phyloP scores from a whole-genome alignment of 1,140 invertebrate species.

The Drosophila trapezifrons region DNA sequence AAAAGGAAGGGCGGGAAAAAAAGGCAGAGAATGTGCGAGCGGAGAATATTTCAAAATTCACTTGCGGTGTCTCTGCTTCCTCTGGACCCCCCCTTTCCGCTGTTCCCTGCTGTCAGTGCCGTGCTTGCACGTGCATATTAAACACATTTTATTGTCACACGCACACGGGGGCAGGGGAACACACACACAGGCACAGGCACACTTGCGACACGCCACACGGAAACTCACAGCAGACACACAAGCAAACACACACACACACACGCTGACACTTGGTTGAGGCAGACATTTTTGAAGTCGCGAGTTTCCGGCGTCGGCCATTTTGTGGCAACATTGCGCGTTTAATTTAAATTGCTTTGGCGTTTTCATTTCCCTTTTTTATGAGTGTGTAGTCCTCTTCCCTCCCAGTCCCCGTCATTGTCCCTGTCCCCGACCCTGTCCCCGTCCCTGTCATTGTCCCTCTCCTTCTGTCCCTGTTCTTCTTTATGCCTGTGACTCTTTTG shows the following conservation, averaged over 20 bases:
- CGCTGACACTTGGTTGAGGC: conserved; percentile 41
- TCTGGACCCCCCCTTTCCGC: not conserved
- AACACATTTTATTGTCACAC: conserved; percentile 71
- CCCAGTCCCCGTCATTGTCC: too few relatives aligned
- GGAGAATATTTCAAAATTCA: conserved; percentile 47
- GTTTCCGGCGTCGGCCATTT: conserved; percentile 52
- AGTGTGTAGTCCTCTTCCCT: conserved; percentile 23
- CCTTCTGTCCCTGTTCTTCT: not conserved
- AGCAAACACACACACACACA: conserved; percentile 11
- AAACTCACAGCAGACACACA: conserved; percentile 12
- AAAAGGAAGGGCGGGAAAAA: not conserved
- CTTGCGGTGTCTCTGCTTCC: conserved; percentile 31
- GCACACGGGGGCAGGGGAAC: conserved; percentile 33
- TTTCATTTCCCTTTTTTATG: conserved; percentile 50
- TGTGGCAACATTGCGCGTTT: conserved; percentile 60
- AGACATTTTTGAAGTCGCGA: conserved; percentile 56
- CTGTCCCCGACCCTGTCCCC: not conserved
- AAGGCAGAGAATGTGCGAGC: conserved; percentile 1
- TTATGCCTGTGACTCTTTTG: conserved; percentile 8
- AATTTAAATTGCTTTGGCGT: conserved; percentile 76
- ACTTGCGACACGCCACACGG: conserved; percentile 18
- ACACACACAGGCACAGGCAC: conserved; percentile 22
- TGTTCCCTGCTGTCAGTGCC: conserved; percentile 22
- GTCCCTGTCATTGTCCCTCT: not conserved
- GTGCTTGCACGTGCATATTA: conserved; percentile 73